A percentile compares a stretch with the other conserved stretches of the same genome.
Conservation (phyloP, 1,140 invertebrate genomes). For the Ceratina calcarata region DNA sequence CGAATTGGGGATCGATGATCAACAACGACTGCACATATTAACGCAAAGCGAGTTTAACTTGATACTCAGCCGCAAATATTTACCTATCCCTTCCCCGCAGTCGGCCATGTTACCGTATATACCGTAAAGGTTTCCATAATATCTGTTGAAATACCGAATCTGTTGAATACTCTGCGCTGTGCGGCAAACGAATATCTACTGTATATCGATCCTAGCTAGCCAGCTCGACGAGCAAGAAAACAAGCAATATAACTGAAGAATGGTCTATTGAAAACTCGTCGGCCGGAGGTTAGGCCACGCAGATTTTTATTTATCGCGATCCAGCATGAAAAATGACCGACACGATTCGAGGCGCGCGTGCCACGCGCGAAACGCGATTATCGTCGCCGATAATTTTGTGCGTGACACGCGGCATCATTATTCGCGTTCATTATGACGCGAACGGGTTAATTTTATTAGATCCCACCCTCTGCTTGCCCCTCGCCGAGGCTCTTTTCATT, state of each 20-base stretch:
- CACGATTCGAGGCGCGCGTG: background rate
- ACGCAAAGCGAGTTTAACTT: constrained; percentile 26
- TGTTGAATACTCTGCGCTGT: constrained; percentile 21
- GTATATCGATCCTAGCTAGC: constrained; percentile 45
- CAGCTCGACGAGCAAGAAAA: constrained; percentile 51
- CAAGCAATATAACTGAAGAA: constrained; percentile 57
- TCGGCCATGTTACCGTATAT: background rate
- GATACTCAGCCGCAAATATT: constrained; percentile 42
- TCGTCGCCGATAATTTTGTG: constrained; percentile 30
- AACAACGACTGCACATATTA: constrained; percentile 5
- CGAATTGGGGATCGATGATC: background rate
- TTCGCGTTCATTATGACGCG: constrained; percentile 40
- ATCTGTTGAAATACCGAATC: too few relatives aligned
- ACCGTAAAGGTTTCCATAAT: constrained; percentile 56
- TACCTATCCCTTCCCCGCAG: background rate
- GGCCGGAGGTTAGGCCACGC: constrained; percentile 19
- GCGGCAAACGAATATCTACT: background rate
- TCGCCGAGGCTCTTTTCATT: background rate
- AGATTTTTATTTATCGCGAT: constrained; percentile 16
- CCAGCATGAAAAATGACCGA: background rate
- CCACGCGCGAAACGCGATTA: background rate
- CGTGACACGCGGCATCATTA: constrained; percentile 31
- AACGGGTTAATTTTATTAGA: constrained; percentile 58
- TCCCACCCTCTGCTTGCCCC: background rate
- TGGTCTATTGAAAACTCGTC: constrained; percentile 59